Conservation (phyloP, 2,888 invertebrate species). For the Acrobasis consociella region DNA sequence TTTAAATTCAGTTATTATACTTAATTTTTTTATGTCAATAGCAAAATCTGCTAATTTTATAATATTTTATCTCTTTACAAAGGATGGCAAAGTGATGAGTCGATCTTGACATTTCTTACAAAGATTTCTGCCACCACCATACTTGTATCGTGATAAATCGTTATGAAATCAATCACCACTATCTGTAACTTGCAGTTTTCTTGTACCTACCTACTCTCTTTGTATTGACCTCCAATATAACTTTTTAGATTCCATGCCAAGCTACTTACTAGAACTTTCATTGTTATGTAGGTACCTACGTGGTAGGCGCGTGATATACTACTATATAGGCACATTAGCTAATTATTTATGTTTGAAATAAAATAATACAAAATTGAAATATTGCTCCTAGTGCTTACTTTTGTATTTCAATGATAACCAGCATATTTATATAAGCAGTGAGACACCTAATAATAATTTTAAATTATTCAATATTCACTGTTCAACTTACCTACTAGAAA, state of each 20-base stretch:
- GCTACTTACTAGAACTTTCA: slow-evolving; percentile 6
- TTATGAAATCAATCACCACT: slow-evolving; percentile 25
- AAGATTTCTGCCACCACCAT: slow-evolving; percentile 20
- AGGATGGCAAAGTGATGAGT: background rate
- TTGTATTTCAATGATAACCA: background rate
- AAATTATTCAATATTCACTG: slow-evolving; percentile 9
- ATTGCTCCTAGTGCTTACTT: background rate
- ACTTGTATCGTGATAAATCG: slow-evolving; percentile 27
- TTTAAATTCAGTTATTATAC: slow-evolving; percentile 46
- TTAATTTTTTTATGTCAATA: slow-evolving; percentile 32
- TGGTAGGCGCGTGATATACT: slow-evolving; percentile 18
- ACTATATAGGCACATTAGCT: background rate
- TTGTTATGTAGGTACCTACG: background rate
- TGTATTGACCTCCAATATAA: slow-evolving; percentile 22
- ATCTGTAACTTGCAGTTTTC: slow-evolving; percentile 25
- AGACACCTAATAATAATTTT: slow-evolving; percentile 10
- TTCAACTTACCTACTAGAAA: slow-evolving; percentile 16
- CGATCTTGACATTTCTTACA: slow-evolving; percentile 20
- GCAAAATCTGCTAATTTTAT: slow-evolving; percentile 2
- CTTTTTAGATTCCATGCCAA: slow-evolving; percentile 16
- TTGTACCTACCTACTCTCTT: slow-evolving; percentile 8
- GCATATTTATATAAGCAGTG: slow-evolving; percentile 12
- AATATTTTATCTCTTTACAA: background rate
- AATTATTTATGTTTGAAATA: background rate
- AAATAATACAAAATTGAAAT: background rate